Conservation (phyloP, 2,113 vertebrate species). For the Myiozetetes cayanensis region DNA sequence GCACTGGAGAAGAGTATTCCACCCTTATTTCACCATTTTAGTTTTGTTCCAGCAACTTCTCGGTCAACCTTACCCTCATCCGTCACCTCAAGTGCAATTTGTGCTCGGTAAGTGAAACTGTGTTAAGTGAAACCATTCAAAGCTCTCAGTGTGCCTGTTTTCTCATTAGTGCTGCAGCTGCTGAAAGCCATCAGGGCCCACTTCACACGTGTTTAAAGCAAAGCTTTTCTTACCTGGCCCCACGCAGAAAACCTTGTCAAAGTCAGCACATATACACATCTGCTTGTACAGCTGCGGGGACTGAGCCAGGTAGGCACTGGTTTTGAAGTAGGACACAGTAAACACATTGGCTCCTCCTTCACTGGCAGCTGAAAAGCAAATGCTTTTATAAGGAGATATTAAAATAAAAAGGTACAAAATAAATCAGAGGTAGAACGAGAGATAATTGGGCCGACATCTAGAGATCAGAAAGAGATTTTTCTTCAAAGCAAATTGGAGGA, state of each 20-base stretch:
- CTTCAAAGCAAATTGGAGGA: background rate
- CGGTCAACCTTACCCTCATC: background rate
- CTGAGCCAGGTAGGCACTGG: slow-evolving; percentile 96
- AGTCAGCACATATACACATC: slow-evolving; percentile 99
- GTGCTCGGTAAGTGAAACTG: slow-evolving; percentile 16
- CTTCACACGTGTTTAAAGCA: background rate
- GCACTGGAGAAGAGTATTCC: background rate
- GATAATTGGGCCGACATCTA: background rate
- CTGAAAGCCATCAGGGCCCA: background rate
- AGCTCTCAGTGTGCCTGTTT: background rate
- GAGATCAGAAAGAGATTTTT: background rate
- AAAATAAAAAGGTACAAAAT: background rate
- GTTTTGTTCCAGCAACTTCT: slow-evolving; percentile 1
- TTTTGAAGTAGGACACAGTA: slow-evolving; percentile 98
- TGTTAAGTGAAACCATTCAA: slow-evolving; percentile 31
- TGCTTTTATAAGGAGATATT: background rate
- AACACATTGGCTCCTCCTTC: slow-evolving; percentile 99
- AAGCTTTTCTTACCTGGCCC: slow-evolving; percentile 86
- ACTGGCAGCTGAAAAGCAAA: slow-evolving; percentile 88
- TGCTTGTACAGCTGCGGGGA: slow-evolving; percentile 99
- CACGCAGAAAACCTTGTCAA: slow-evolving; percentile 97
- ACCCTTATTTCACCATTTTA: background rate
- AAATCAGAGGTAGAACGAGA: background rate
- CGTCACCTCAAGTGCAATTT: background rate
- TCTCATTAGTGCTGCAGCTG: background rate